Evolutionary conservation across 1,140 invertebrate genomes (phyloP), one percentile per base, ranked within the genome.

Genomic region (Apis cerana): DNA sequence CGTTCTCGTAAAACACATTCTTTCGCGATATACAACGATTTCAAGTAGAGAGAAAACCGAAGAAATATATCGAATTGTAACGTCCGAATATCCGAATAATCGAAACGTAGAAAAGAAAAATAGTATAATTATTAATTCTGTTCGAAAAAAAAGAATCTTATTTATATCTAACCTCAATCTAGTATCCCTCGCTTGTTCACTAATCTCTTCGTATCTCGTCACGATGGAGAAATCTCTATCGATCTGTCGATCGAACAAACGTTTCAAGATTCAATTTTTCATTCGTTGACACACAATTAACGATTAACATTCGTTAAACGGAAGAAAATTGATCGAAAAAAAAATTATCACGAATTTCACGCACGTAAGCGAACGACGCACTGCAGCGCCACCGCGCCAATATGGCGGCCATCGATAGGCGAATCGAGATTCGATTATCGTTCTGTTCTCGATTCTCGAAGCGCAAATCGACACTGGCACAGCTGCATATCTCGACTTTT

Each of bases 391-490:
- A n/a, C 59, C 21, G 19, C 2, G 19, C 19, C 33, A 43, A 43
- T 43, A 15, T 8, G 33, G 15, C 13, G 64, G 12, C 17, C 43
- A 48, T 27, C 48, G 50, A 65, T 19, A 59, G 58, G 21, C 58
- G 21, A 80, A 75, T 75, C 62, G 70, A 80, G 50, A 75, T 52
- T 70, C 70, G 75, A 80, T 80, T 65, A 75, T 80, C 58, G 70
- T 75, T 80, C 61, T 27, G 50, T 50, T 52, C 50, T 80, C 33
- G 59, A 48, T 65, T 48, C 69, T 50, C 50, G 71, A 75, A 54
- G 65, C 52, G 21, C 61, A 50, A 52, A 80, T 43, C 33, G 33
- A 43, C 33, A 62, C 58, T 68, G 68, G 71, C 61, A 80, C 71
- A 48, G 23, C 10, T 12, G 19, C 4, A 27, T 58, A 27, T 13